These are phyloP conservation scores for Ganaspis brasiliensis DNA, from an alignment of 2,888 invertebrate genomes.

Conservation along the genomic window DNA sequence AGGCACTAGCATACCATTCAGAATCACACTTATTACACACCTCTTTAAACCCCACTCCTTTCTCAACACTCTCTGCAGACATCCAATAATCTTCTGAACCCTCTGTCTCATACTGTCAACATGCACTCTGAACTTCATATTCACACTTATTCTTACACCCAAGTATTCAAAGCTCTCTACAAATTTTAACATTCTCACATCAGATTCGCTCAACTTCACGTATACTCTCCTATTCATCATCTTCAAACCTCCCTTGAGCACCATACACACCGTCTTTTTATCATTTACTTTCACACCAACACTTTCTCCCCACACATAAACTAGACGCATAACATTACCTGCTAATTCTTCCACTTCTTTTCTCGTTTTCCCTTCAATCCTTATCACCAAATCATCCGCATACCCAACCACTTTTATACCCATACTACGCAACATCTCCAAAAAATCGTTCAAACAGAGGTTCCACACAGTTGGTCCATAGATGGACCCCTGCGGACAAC, in stretches of 20 bases:
- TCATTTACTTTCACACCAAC: constrained; percentile 45
- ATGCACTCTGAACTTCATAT: constrained; percentile 49
- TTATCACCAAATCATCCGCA: constrained; percentile 49
- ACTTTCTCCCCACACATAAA: constrained; percentile 40
- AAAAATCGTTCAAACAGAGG: too few relatives aligned
- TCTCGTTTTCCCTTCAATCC: not conserved
- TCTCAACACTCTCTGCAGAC: constrained; percentile 16
- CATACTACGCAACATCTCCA: too few relatives aligned
- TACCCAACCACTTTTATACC: constrained; percentile 45
- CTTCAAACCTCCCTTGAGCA: not conserved
- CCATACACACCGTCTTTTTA: constrained; percentile 44
- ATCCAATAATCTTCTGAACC: not conserved
- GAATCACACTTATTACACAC: too few relatives aligned
- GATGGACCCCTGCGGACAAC: constrained; percentile 57
- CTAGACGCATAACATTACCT: fast-evolving
- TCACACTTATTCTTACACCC: constrained; percentile 45
- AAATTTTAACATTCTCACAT: not conserved
- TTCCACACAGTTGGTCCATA: constrained; percentile 54
- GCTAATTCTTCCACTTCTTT: constrained; percentile 13
- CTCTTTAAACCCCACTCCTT: constrained; percentile 52
- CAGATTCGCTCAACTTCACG: not conserved
- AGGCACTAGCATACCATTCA: too few relatives aligned
- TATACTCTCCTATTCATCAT: not conserved
- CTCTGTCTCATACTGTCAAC: constrained; percentile 18
- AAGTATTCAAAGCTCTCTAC: constrained; percentile 43